Evolutionary conservation across 2,888 invertebrate genomes (phyloP), one percentile per base, ranked within the genome.

Genomic region (Rotaria sp.): DNA sequence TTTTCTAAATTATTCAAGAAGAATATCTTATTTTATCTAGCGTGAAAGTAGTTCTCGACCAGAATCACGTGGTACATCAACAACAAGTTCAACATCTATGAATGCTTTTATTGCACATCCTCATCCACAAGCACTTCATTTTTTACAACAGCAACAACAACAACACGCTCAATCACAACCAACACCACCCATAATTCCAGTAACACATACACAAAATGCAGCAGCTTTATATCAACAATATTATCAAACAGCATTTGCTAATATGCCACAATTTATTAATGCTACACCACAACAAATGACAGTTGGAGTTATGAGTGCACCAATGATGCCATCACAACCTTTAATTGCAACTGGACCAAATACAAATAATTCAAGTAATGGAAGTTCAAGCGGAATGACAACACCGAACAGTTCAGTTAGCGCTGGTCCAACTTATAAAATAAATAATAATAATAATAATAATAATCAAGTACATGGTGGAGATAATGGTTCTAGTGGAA

Each of bases 161-260:
- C 67, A 67, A 5, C 67, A 67, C 18, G 5, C 4, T 7, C 67
- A 67, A 67, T 30, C 67, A 11, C 67, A 67, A 67, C 7, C 30
- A 8, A 35, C 67, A 21, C 67, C 35, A 21, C 21, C 35, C 4
- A 30, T 67, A 18, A 67, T 67, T 7, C 18, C 67, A 18, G 21
- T 38, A 18, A 38, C 21, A 21, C 67, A 67, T 67, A 4, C 67
- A 21, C 67, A 67, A 67, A 67, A 67, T 35, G 67, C 67, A 30
- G 67, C 67, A 67, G 67, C 67, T 67, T 38, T 67, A 35, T 67
- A 67, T 67, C 67, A 67, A 38, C 67, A 67, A 67, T 67, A 67
- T 38, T 67, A 67, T 38, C 67, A 67, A 35, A 21, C 67, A 67
- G 1, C 18, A 38, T 67, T 67, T 35, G 35, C 35, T 30, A 35